A percentile compares a stretch with the other conserved stretches of the same genome.
phyloP scores from a whole-genome alignment of 2,113 vertebrate genomes.

The Bufo bufo region DNA sequence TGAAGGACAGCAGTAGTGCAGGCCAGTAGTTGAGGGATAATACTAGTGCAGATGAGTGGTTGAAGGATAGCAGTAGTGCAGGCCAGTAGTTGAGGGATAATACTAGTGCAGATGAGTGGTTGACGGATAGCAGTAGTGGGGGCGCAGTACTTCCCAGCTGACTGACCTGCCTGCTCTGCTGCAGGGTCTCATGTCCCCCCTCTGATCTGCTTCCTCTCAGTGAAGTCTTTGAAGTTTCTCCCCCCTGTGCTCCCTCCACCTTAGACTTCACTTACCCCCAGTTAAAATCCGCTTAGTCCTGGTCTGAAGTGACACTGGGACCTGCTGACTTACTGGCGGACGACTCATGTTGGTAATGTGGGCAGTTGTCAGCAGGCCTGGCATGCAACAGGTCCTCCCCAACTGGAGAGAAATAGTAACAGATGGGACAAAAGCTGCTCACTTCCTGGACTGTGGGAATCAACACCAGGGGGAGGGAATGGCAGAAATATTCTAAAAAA shows the following conservation, averaged over 20 bases:
- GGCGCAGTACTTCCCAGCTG: too few relatives aligned
- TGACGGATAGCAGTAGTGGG: too few relatives aligned
- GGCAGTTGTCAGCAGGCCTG: background rate
- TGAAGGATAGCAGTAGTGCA: background rate
- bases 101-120: too few relatives aligned
- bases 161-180: too few relatives aligned
- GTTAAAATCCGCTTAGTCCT: background rate
- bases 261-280: background rate
- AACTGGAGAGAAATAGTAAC: background rate
- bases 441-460: background rate
- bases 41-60: background rate
- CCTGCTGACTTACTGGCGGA: background rate
- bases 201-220: conserved; percentile 12
- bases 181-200: background rate
- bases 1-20: background rate
- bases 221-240: background rate
- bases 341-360: too few relatives aligned
- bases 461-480: background rate
- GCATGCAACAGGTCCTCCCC: background rate
- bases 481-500: background rate
- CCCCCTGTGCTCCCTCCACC: background rate
- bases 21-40: too few relatives aligned
- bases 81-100: too few relatives aligned
- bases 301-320: background rate
- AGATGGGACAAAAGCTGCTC: background rate